A percentile compares a stretch with the other conserved stretches of the same genome.
Conservation (phyloP, 2,113 vertebrate genomes). For the Xenopus tropicalis region DNA sequence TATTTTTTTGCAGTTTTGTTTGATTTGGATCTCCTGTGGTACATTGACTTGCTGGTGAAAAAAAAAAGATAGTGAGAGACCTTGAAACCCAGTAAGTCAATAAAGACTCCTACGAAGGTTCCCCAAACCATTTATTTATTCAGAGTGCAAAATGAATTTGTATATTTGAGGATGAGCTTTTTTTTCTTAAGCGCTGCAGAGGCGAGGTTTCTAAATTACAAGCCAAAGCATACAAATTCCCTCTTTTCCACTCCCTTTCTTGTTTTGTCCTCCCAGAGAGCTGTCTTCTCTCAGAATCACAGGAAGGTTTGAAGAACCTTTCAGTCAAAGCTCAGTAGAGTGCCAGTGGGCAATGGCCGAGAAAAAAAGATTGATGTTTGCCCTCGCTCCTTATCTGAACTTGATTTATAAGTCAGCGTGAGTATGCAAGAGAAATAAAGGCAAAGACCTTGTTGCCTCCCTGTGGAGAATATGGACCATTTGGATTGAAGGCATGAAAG, state of each 20-base stretch:
- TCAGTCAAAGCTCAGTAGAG: constrained; percentile 61
- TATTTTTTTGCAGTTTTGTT: constrained; percentile 1
- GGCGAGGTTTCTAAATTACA: constrained; percentile 53
- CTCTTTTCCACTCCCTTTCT: constrained; percentile 56
- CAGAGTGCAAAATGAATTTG: constrained; percentile 36
- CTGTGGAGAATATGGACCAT: constrained; percentile 71
- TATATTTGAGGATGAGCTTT: constrained; percentile 28
- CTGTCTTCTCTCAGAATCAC: constrained; percentile 58
- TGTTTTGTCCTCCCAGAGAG: constrained; percentile 53
- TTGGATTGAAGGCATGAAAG: constrained; percentile 79
- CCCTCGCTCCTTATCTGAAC: constrained; percentile 68
- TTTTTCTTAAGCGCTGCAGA: constrained; percentile 44
- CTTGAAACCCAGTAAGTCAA: neutral
- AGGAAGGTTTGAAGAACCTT: constrained; percentile 61
- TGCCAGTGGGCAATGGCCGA: constrained; percentile 61
- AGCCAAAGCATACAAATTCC: constrained; percentile 55
- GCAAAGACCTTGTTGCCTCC: constrained; percentile 74
- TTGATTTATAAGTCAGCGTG: constrained; percentile 76
- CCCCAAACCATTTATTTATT: constrained; percentile 33
- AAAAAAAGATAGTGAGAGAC: neutral
- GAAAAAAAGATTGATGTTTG: constrained; percentile 66
- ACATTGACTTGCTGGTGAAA: neutral
- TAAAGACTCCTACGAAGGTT: constrained; percentile 40
- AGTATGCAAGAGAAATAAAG: constrained; percentile 73
- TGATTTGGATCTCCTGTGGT: constrained; percentile 1